Percentiles rank a stretch among this genome's conserved stretches.
These are phyloP conservation scores for Gephyroberyx darwinii DNA, from an alignment of 2,797 vertebrate species.

Conservation along the genomic window DNA sequence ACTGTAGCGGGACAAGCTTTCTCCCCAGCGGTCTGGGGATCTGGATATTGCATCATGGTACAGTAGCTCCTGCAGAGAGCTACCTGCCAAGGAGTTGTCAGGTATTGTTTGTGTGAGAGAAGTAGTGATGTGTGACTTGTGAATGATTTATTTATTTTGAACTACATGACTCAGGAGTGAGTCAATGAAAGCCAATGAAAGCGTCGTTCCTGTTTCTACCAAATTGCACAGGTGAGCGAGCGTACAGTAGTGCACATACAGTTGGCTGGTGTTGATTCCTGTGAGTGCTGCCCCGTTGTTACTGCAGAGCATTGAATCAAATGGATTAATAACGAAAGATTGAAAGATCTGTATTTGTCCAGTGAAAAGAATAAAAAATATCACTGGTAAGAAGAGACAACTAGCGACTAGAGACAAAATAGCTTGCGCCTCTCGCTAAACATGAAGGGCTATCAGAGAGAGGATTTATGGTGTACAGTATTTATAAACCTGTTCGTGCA, in stretches of 20 bases:
- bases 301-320: background rate
- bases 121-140: background rate
- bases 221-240: background rate
- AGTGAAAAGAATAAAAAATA: background rate
- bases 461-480: slow-evolving; percentile 33
- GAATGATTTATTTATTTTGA: too few relatives aligned
- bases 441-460: slow-evolving; percentile 19
- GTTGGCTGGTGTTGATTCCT: background rate
- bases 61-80: slow-evolving; percentile 1
- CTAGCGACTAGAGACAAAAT: slow-evolving; percentile 35
- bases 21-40: slow-evolving; percentile 28
- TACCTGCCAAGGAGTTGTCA: background rate
- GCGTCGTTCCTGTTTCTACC: too few relatives aligned
- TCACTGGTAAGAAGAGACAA: slow-evolving; percentile 29
- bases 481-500: slow-evolving; percentile 51
- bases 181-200: background rate
- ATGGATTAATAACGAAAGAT: slow-evolving; percentile 11
- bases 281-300: slow-evolving; percentile 14
- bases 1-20: slow-evolving; percentile 1
- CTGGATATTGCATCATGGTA: slow-evolving; percentile 6
- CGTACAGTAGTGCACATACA: background rate
- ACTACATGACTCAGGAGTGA: background rate
- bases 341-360: slow-evolving; percentile 19
- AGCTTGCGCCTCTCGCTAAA: slow-evolving; percentile 37
- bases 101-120: background rate